Evolutionary conservation across 2,888 invertebrate genomes (phyloP).

Genomic region (Agrenia bidenticulata): DNA sequence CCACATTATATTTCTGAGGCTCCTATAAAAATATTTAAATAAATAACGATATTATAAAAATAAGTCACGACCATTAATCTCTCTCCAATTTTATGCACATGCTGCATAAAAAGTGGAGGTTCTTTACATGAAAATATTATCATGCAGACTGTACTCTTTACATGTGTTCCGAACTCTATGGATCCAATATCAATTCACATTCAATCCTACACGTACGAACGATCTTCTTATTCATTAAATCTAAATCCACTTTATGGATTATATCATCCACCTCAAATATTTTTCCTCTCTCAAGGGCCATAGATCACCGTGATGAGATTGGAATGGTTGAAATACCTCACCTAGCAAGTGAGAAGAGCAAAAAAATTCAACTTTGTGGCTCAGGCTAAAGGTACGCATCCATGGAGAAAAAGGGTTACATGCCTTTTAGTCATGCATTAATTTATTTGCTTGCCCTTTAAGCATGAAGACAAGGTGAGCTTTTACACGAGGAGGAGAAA

Average conservation of each 20-base stretch:
- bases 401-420: background rate
- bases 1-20: conserved; percentile 66
- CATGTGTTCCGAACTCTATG: too few relatives aligned
- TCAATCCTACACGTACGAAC: background rate
- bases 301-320: conserved; percentile 7
- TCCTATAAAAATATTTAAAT: conserved; percentile 57
- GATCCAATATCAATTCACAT: background rate
- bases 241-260: too few relatives aligned
- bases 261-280: too few relatives aligned
- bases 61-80: conserved; percentile 6
- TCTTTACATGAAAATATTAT: conserved; percentile 5
- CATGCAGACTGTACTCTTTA: background rate
- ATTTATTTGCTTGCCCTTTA: conserved; percentile 9
- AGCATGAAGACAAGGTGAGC: background rate
- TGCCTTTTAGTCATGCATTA: background rate
- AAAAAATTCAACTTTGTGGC: background rate
- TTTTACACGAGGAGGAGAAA: too few relatives aligned
- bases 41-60: background rate
- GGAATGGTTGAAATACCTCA: background rate
- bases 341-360: background rate
- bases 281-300: background rate
- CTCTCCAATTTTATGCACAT: background rate
- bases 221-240: background rate
- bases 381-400: background rate
- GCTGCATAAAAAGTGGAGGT: background rate